Percentiles rank a stretch among this genome's conserved stretches.
These are phyloP conservation scores for Eutrigla gurnardus DNA, from an alignment of 2,797 vertebrate genomes.

Conservation along the genomic window DNA sequence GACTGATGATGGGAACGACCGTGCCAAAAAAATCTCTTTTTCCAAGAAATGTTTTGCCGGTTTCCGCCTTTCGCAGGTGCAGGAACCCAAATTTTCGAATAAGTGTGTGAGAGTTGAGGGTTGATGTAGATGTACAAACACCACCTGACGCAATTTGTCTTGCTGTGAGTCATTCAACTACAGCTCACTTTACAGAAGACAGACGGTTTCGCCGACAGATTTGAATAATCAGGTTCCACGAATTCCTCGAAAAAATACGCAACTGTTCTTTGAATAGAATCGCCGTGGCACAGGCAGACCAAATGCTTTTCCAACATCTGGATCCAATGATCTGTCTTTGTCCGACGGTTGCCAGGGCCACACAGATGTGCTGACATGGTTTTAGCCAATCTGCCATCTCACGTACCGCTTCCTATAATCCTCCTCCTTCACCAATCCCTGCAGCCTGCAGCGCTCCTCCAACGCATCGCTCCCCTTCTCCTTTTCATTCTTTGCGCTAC, in stretches of 20 bases:
- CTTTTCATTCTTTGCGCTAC: conserved; percentile 25
- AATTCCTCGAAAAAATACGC: conserved; percentile 35
- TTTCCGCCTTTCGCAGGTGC: conserved; percentile 58
- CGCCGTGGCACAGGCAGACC: conserved; percentile 31
- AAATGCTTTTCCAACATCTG: conserved; percentile 68
- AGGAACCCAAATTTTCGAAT: neutral
- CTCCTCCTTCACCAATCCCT: conserved; percentile 35
- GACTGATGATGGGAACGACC: conserved; percentile 22
- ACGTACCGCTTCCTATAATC: conserved; percentile 53
- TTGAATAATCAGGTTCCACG: conserved; percentile 40
- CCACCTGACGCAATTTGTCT: conserved; percentile 41
- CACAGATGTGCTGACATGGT: conserved; percentile 77
- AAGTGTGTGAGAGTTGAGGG: conserved; percentile 12
- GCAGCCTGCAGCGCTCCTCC: conserved; percentile 38
- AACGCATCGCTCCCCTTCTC: conserved; percentile 23
- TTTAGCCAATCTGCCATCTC: conserved; percentile 69
- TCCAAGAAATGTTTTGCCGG: conserved; percentile 73
- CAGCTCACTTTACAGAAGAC: conserved; percentile 47
- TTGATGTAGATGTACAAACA: conserved; percentile 13
- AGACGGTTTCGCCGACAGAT: conserved; percentile 49
- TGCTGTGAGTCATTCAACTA: neutral
- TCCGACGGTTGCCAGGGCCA: conserved; percentile 68
- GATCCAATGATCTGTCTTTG: conserved; percentile 65
- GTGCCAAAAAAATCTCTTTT: conserved; percentile 53
- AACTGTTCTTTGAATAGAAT: conserved; percentile 50